phyloP scores from a whole-genome alignment of 2,113 vertebrate genomes.

The Pseudorectes ferrugineus region DNA sequence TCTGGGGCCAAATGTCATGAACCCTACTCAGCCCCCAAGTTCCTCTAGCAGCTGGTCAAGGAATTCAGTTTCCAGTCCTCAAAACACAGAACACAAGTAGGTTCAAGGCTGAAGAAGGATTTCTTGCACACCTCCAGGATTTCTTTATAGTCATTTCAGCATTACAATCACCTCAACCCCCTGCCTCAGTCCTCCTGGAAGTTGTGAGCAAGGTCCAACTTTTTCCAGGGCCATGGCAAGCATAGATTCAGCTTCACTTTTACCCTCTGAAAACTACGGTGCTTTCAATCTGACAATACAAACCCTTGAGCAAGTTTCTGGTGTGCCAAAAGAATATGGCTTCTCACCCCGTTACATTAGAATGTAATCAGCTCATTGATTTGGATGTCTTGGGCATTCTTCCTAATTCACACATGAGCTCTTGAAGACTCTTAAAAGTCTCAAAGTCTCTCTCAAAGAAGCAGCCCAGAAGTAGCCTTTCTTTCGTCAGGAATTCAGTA shows the following conservation, averaged over 20 bases:
- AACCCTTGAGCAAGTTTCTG: not conserved
- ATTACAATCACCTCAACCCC: not conserved
- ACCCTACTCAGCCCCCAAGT: not conserved
- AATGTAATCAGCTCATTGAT: not conserved
- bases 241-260: not conserved
- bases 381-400: not conserved
- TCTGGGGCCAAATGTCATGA: not conserved
- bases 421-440: not conserved
- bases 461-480: not conserved
- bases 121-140: not conserved
- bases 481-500: not conserved
- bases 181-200: not conserved
- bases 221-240: not conserved
- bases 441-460: not conserved
- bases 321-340: not conserved
- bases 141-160: not conserved
- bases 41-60: not conserved
- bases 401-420: not conserved
- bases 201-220: not conserved
- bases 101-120: not conserved
- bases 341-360: not conserved
- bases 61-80: not conserved
- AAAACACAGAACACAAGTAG: not conserved
- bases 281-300: not conserved
- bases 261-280: not conserved